phyloP scores from a whole-genome alignment of 2,113 vertebrate genomes.

The Hippocampus abdominalis region DNA sequence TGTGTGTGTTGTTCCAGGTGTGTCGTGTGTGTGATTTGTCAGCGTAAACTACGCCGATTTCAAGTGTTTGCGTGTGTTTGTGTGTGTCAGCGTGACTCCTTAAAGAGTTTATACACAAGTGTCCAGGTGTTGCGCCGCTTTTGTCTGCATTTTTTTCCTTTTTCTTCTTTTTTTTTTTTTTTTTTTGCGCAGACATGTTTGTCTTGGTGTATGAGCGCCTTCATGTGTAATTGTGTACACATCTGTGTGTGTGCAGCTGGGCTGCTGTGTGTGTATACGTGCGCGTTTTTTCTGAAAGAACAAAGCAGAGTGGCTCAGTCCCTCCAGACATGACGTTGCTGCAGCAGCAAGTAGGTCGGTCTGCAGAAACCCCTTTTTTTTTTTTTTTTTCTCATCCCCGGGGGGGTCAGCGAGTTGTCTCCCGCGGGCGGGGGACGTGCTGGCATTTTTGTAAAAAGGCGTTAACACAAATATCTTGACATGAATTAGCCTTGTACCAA shows the following conservation, averaged over 20 bases:
- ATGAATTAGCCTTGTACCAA: neutral
- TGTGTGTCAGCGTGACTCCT: slow-evolving; percentile 22
- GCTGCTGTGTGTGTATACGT: slow-evolving; percentile 3
- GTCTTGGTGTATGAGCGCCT: neutral
- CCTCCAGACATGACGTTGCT: slow-evolving; percentile 69
- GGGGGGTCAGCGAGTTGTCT: slow-evolving; percentile 7
- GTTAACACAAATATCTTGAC: neutral
- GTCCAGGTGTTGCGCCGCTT: slow-evolving; percentile 31
- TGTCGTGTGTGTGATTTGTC: slow-evolving; percentile 12
- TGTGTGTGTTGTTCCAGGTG: neutral
- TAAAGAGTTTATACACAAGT: neutral
- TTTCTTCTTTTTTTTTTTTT: neutral
- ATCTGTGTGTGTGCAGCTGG: slow-evolving; percentile 5
- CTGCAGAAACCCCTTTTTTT: slow-evolving; percentile 18
- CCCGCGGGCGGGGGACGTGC: slow-evolving; percentile 40
- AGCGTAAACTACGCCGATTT: slow-evolving; percentile 31
- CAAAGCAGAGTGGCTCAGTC: slow-evolving; percentile 51
- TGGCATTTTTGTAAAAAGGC: slow-evolving; percentile 32
- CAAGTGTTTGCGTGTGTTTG: slow-evolving; percentile 7
- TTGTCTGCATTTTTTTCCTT: slow-evolving; percentile 14
- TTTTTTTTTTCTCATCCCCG: slow-evolving; percentile 31
- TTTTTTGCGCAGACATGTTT: slow-evolving; percentile 3
- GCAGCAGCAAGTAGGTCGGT: slow-evolving; percentile 64
- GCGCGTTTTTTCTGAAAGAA: slow-evolving; percentile 43
- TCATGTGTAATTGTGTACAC: slow-evolving; percentile 2